These are phyloP conservation scores for Trachemys scripta DNA, from an alignment of 2,113 vertebrate genomes.

Conservation along the genomic window DNA sequence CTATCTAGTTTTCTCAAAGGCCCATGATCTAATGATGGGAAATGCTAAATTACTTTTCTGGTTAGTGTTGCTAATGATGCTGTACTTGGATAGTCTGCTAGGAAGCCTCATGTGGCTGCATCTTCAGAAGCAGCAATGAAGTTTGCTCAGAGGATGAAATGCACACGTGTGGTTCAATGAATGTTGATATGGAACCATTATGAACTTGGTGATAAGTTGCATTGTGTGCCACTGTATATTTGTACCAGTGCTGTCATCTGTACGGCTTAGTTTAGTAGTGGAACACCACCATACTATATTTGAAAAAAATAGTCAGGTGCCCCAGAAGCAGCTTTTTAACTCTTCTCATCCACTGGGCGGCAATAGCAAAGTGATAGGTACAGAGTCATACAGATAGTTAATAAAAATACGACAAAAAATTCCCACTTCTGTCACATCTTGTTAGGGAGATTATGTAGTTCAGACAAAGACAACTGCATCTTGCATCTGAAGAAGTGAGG, in stretches of 20 bases:
- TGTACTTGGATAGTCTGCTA: conserved; percentile 1
- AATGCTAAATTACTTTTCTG: conserved; percentile 19
- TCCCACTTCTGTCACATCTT: background rate
- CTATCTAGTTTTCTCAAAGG: background rate
- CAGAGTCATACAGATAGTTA: background rate
- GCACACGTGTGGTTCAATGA: background rate
- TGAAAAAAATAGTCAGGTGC: background rate
- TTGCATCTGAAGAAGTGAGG: too few species aligned
- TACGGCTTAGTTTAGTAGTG: background rate
- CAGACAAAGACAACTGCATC: background rate
- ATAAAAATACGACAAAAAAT: background rate
- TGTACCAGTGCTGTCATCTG: background rate
- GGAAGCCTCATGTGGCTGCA: background rate
- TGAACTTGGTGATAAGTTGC: background rate
- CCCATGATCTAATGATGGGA: background rate
- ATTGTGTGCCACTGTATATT: background rate
- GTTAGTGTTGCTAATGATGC: background rate
- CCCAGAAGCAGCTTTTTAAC: background rate
- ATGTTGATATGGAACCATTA: background rate
- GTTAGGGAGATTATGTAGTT: background rate
- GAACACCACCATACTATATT: background rate
- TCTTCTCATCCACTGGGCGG: background rate
- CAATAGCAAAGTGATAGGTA: background rate
- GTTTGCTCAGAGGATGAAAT: background rate
- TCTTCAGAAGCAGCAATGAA: conserved; percentile 27